phyloP scores from a whole-genome alignment of 35 echinoderm and acorn worm species.

The Holothuria glaberrima region DNA sequence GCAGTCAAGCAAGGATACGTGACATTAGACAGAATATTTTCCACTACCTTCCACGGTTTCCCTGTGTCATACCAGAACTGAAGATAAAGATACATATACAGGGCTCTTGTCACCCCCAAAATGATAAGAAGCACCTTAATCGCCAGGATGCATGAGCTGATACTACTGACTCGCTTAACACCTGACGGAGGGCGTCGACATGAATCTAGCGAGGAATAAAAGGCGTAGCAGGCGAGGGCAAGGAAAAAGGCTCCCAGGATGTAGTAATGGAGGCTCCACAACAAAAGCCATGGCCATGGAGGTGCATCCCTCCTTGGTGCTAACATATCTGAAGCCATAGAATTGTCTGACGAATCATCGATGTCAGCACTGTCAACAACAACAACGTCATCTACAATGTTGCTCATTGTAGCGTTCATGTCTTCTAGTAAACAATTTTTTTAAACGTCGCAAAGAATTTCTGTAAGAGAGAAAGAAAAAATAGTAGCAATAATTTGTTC shows the following conservation, averaged over 20 bases:
- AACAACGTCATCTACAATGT: background rate
- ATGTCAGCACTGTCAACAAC: background rate
- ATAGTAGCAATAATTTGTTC: no score
- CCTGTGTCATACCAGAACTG: slow-evolving; percentile 36
- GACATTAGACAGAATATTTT: slow-evolving; percentile 49
- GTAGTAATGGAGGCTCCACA: slow-evolving; percentile 59
- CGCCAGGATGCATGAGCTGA: slow-evolving; percentile 32
- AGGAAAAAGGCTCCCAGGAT: slow-evolving; percentile 46
- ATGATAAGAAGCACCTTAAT: slow-evolving; percentile 46
- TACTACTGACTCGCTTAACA: background rate
- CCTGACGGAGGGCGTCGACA: background rate
- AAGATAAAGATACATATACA: slow-evolving; percentile 63
- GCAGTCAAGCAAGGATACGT: slow-evolving; percentile 62
- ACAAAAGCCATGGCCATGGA: background rate
- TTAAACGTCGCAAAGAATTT: no score
- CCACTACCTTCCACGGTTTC: slow-evolving; percentile 5
- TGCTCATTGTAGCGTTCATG: no score
- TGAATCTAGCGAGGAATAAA: slow-evolving; percentile 8
- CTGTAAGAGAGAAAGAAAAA: no score
- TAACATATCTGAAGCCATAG: background rate
- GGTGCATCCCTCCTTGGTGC: background rate
- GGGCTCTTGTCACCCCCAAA: slow-evolving; percentile 18
- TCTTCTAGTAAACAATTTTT: no score
- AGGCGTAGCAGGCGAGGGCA: slow-evolving; percentile 41
- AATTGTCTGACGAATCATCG: no score